Conservation (phyloP, 1,140 invertebrate genomes). For the Sesamia nonagrioides region DNA sequence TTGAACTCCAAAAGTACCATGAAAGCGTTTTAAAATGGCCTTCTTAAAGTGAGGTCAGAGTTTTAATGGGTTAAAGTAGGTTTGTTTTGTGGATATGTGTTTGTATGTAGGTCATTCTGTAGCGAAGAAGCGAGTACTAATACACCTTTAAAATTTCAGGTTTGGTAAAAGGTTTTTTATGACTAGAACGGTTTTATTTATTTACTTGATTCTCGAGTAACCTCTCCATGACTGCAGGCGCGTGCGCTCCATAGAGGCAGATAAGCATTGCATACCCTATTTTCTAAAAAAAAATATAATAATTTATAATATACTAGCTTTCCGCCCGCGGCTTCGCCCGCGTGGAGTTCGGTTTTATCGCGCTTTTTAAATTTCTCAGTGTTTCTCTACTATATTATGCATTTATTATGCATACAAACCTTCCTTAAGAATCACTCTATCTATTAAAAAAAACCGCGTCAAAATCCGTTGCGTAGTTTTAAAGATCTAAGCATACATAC, state of each 20-base stretch:
- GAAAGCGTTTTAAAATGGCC: slow-evolving; percentile 32
- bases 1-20: slow-evolving; percentile 37
- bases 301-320: no score
- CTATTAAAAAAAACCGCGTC: no score
- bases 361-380: no score
- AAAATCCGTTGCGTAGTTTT: no score
- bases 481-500: no score
- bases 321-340: no score
- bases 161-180: neutral
- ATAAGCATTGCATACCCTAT: neutral
- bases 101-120: slow-evolving; percentile 6
- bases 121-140: neutral
- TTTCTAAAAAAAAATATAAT: neutral
- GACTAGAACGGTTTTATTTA: neutral
- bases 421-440: no score
- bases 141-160: slow-evolving; percentile 1
- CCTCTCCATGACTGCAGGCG: no score
- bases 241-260: no score
- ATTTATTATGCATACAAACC: no score
- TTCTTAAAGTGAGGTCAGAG: slow-evolving; percentile 41
- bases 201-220: neutral
- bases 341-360: no score
- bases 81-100: neutral
- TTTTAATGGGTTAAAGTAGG: slow-evolving; percentile 29
- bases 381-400: no score